Base-by-base conservation (phyloP, 1,140 invertebrate genomes). In the Eurosta solidaginis region DNA sequence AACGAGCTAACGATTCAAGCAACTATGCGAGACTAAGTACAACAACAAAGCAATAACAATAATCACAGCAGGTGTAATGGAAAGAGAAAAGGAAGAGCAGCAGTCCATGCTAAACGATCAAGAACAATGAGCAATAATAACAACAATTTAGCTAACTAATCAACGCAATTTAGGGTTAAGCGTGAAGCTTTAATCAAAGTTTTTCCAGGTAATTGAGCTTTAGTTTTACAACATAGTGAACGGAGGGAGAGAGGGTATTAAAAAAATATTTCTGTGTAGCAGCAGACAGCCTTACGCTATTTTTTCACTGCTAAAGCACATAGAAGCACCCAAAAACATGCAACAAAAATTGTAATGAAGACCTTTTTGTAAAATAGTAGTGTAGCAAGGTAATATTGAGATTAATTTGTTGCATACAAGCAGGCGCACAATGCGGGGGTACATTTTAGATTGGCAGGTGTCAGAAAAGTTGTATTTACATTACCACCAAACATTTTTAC, bases 141-240 rank as follows among this genome's bases (percentile, higher is more conserved):
- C 59, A 68, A 68, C 59, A 68, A 68, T 68, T 68, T 40, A 68
- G 22, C 25, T 33, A 68, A 40, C 59, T 68, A 68, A 68, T 68
- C 59, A 68, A 42, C 29, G 27, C 59, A 36, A 20, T 68, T 68
- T 42, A 68, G 33, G 59, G 59, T 68, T 68, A 68, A 68, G n/a
- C 33, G 40, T 29, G 59, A 68, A 68, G 59, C 33, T 68, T 68
- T 68, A 59, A 68, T 68, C 59, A 68, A 68, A 68, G 29, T n/a
- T 68, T 68, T 68, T 68, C 59, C 33, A 42, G 36, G 59, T 68
- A 68, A 68, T 68, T 68, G 59, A 68, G 59, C 59, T 68, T 68
- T 68, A 68, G 36, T 10, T 20, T 17, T 20, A 17, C 59, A n/a
- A 47, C n/a, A 47, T 3, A 47, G 45, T 12, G 2, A 47, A 14